Evolutionary conservation across 2,797 vertebrate genomes (phyloP).

Genomic region (Macrochelys suwanniensis): DNA sequence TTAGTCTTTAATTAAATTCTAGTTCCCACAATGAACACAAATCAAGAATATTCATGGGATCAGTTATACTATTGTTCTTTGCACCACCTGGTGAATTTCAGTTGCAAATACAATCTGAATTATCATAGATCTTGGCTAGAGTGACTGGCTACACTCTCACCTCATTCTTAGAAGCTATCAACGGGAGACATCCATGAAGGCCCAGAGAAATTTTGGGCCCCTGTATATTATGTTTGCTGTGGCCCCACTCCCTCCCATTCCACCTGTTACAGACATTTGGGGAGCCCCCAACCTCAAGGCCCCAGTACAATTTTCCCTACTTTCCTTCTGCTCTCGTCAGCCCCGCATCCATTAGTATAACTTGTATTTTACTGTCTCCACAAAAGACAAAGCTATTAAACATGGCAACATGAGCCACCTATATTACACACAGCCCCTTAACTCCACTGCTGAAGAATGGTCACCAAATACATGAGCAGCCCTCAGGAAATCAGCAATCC

Average conservation of each 20-base stretch:
- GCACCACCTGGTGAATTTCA: neutral
- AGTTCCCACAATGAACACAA: neutral
- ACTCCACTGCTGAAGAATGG: neutral
- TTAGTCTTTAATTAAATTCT: neutral
- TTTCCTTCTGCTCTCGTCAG: neutral
- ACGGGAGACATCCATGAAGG: neutral
- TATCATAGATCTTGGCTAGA: rapidly evolving
- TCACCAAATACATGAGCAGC: neutral
- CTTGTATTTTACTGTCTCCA: too few relatives aligned
- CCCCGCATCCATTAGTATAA: neutral
- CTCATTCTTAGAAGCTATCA: neutral
- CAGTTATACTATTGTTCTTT: neutral
- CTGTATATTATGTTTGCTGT: neutral
- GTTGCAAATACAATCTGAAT: rapidly evolving
- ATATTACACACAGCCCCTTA: neutral
- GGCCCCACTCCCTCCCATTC: neutral
- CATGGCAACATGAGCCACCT: neutral
- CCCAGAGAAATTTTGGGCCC: neutral
- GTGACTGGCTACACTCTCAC: neutral
- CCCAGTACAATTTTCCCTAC: neutral
- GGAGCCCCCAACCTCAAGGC: neutral
- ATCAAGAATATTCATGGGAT: neutral
- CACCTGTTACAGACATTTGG: neutral
- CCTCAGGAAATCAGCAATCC: neutral
- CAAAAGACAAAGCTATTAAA: neutral